phyloP scores from a whole-genome alignment of 2,888 invertebrate genomes.

The Strigamia transsilvanica region DNA sequence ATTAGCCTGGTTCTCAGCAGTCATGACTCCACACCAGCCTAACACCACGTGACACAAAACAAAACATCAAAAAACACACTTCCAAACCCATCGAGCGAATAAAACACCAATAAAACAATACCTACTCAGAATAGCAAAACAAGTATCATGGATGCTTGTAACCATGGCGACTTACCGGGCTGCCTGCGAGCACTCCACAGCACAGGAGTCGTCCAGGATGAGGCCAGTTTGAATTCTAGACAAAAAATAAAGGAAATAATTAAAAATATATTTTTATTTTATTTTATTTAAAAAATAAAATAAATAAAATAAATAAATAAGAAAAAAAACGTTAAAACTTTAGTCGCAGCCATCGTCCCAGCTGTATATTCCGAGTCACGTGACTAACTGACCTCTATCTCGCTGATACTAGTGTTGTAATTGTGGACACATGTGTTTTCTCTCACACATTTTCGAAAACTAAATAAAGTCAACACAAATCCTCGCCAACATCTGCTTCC shows the following conservation, averaged over 20 bases:
- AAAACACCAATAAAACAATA: neutral
- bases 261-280: neutral
- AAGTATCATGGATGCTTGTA: neutral
- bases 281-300: too few relatives aligned
- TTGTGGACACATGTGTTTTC: conserved; percentile 11
- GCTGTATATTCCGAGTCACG: neutral
- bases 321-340: neutral
- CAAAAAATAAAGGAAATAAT: neutral
- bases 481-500: neutral
- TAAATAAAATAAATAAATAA: neutral
- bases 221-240: conserved; percentile 53
- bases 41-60: neutral
- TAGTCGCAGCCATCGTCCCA: too few relatives aligned
- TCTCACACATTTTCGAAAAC: neutral
- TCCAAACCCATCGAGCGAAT: neutral
- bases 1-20: conserved; percentile 49
- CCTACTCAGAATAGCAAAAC: neutral
- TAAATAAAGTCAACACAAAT: neutral
- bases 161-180: conserved; percentile 27
- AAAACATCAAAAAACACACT: neutral
- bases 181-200: conserved; percentile 53
- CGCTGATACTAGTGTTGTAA: neutral
- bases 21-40: conserved; percentile 46
- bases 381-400: neutral
- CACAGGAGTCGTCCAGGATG: conserved; percentile 53